Conservation (phyloP, 2,888 invertebrate species). For the Sicus ferrugineus region DNA sequence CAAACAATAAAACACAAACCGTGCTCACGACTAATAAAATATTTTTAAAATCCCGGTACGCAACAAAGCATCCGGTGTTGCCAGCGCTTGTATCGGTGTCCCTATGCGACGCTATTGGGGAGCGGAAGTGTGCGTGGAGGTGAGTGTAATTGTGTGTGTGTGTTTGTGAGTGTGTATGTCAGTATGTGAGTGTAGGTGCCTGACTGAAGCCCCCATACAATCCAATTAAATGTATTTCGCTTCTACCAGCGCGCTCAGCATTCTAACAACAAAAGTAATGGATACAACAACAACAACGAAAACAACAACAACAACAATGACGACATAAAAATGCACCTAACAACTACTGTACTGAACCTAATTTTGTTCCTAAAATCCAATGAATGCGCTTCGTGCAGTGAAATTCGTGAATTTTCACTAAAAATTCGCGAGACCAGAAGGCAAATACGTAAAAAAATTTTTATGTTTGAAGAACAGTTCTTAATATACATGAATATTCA, state of each 20-base stretch:
- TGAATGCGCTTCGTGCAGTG: no score
- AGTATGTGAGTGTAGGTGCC: not conserved
- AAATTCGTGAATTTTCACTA: no score
- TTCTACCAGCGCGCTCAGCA: not conserved
- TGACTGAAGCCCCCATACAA: constrained; percentile 11
- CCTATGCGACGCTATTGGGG: not conserved
- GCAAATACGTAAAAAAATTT: no score
- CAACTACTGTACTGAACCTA: no score
- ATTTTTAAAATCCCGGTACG: constrained; percentile 20
- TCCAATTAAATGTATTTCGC: constrained; percentile 30
- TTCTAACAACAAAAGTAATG: not conserved
- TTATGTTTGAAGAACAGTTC: no score
- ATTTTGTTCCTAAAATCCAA: no score
- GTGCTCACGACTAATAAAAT: constrained; percentile 21
- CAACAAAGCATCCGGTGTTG: constrained; percentile 8
- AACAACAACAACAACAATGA: no score
- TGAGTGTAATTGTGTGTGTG: not conserved
- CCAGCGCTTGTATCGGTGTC: not conserved
- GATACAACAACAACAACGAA: not conserved
- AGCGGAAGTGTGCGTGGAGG: not conserved
- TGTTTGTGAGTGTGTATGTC: not conserved
- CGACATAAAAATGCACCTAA: no score
- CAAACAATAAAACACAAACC: not conserved
- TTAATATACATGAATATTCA: no score
- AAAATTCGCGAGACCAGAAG: no score